These are phyloP conservation scores for Stercorarius parasiticus DNA, from an alignment of 2,113 vertebrate genomes.

Conservation along the genomic window DNA sequence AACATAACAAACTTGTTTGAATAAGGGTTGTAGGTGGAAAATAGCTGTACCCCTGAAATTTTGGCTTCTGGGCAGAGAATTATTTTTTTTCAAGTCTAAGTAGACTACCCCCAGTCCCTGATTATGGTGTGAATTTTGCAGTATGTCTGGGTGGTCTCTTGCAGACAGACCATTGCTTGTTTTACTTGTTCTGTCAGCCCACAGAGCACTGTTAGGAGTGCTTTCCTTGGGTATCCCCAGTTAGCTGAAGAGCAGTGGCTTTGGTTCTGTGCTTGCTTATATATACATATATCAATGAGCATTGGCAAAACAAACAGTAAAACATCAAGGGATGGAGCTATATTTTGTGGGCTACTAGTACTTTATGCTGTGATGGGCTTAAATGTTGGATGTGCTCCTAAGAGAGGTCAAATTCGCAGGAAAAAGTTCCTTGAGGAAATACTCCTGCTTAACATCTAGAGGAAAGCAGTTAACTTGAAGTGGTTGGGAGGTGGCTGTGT, in stretches of 20 bases:
- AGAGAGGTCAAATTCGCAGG: neutral
- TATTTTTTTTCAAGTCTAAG: neutral
- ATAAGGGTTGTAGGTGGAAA: neutral
- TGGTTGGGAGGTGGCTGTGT: neutral
- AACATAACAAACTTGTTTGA: neutral
- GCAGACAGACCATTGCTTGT: neutral
- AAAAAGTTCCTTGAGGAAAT: neutral
- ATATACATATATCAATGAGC: fast-evolving
- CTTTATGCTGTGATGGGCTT: neutral
- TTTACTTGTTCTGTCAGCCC: neutral
- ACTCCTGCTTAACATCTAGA: fast-evolving
- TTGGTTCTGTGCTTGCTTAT: neutral
- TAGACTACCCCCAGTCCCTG: neutral
- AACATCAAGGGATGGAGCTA: neutral
- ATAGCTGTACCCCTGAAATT: neutral
- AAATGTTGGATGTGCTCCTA: neutral
- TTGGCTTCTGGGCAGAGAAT: neutral
- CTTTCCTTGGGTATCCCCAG: neutral
- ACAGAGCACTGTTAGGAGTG: fast-evolving
- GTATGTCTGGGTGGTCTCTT: neutral
- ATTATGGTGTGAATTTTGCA: neutral
- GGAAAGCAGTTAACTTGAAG: fast-evolving
- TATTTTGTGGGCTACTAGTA: fast-evolving
- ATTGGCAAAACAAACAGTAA: neutral
- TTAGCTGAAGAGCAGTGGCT: neutral